Percentiles rank a stretch among this genome's conserved stretches.
phyloP scores from a whole-genome alignment of 2,888 invertebrate genomes.

The Nyleta sp. region DNA sequence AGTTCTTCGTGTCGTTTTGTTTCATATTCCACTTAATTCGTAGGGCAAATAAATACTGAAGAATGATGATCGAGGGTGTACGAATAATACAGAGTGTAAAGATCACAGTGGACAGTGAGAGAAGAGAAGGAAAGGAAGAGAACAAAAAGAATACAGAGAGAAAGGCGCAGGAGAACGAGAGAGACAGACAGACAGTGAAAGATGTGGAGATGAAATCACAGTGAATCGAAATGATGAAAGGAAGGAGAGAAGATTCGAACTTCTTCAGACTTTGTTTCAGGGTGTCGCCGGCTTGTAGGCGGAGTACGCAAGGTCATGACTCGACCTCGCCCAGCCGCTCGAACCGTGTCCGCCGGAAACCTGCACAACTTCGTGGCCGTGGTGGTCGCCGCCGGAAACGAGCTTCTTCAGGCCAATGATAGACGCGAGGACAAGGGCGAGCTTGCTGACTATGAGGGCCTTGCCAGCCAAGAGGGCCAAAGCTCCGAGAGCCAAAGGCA shows the following conservation, averaged over 20 bases:
- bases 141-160: constrained; percentile 23
- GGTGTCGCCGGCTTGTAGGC: constrained; percentile 83
- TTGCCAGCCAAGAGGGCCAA: constrained; percentile 92
- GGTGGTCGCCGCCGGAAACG: constrained; percentile 85
- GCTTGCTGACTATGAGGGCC: constrained; percentile 92
- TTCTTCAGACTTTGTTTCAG: constrained; percentile 58
- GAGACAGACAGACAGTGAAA: constrained; percentile 36
- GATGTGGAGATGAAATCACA: constrained; percentile 68
- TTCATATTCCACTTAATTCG: constrained; percentile 56
- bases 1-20: constrained; percentile 66
- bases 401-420: constrained; percentile 94
- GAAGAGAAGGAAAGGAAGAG: constrained; percentile 19
- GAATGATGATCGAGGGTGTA: constrained; percentile 63
- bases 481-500: constrained; percentile 92
- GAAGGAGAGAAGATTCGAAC: constrained; percentile 40
- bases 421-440: constrained; percentile 91
- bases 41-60: constrained; percentile 73
- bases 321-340: constrained; percentile 89
- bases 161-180: constrained; percentile 1
- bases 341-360: constrained; percentile 85
- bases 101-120: constrained; percentile 47
- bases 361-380: constrained; percentile 86
- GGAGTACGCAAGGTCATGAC: constrained; percentile 86
- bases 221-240: constrained; percentile 65
- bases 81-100: constrained; percentile 51